Evolutionary conservation across 2,113 vertebrate species (phyloP).

Genomic region (Platycercus adscitus): DNA sequence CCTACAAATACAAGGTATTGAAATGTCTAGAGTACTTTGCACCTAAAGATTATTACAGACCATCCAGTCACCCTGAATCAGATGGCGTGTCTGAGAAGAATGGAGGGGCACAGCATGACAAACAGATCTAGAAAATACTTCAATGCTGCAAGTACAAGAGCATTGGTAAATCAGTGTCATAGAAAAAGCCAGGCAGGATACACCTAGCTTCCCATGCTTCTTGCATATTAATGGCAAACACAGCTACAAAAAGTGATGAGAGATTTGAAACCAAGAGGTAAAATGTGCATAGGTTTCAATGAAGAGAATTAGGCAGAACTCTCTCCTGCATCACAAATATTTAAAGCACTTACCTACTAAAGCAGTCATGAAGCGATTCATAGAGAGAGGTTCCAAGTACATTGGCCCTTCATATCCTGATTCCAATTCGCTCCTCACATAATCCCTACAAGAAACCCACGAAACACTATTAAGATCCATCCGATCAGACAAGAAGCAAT

Average conservation of each 20-base stretch:
- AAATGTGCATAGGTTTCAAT: neutral
- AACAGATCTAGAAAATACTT: neutral
- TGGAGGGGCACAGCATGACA: neutral
- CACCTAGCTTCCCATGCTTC: neutral
- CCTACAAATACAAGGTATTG: rapidly evolving
- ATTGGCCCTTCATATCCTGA: slow-evolving; percentile 94
- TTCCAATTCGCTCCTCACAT: slow-evolving; percentile 94
- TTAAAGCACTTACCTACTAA: slow-evolving; percentile 86
- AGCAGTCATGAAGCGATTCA: slow-evolving; percentile 97
- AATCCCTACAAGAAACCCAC: slow-evolving; percentile 84
- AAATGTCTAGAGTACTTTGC: neutral
- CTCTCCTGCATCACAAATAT: neutral
- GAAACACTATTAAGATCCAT: neutral
- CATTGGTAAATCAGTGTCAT: neutral
- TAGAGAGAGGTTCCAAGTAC: slow-evolving; percentile 94
- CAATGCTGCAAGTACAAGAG: neutral
- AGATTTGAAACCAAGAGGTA: neutral
- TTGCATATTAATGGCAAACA: neutral
- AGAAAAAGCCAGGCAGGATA: neutral
- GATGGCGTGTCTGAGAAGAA: neutral
- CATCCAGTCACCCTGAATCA: neutral
- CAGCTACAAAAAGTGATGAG: neutral
- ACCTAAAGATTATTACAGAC: neutral
- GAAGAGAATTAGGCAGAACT: neutral
- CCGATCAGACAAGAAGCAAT: neutral